Percentiles rank a stretch among this genome's conserved stretches.
These are phyloP conservation scores for Dufourea novaeangliae DNA, from an alignment of 1,140 invertebrate genomes.

Conservation along the genomic window DNA sequence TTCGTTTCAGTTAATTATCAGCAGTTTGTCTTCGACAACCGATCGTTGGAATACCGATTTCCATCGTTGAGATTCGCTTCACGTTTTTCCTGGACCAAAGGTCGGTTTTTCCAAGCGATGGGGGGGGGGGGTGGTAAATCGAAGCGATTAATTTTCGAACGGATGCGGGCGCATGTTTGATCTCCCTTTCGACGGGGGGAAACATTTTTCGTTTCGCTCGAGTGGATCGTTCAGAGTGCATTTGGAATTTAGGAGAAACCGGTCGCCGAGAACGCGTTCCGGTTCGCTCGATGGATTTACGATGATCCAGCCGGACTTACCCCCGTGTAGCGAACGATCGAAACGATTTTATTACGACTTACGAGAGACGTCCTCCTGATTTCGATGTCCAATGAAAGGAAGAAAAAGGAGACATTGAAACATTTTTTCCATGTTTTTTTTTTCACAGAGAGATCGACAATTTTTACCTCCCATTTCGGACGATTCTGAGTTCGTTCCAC, in stretches of 20 bases:
- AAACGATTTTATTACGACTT: too few relatives aligned
- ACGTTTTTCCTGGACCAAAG: neutral
- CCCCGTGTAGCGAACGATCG: too few relatives aligned
- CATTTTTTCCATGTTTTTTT: too few relatives aligned
- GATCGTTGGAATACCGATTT: too few relatives aligned
- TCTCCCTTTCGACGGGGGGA: constrained; percentile 13
- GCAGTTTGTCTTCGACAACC: too few relatives aligned
- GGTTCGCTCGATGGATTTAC: neutral
- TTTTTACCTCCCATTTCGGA: too few relatives aligned
- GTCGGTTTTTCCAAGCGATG: neutral
- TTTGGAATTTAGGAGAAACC: neutral
- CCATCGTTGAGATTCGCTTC: neutral
- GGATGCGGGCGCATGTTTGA: constrained; percentile 8
- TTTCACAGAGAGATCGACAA: too few relatives aligned
- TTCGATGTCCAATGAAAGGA: too few relatives aligned
- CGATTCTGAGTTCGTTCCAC: too few relatives aligned
- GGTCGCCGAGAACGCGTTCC: neutral
- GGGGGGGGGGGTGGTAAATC: neutral
- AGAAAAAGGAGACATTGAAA: too few relatives aligned
- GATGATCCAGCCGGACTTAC: neutral
- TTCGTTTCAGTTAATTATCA: too few relatives aligned
- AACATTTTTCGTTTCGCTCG: constrained; percentile 7
- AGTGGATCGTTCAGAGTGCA: neutral
- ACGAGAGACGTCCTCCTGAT: too few relatives aligned
- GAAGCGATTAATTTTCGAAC: constrained; percentile 10